These are phyloP conservation scores for Priapulus caudatus DNA, from an alignment of 2,888 invertebrate species.

Conservation along the genomic window DNA sequence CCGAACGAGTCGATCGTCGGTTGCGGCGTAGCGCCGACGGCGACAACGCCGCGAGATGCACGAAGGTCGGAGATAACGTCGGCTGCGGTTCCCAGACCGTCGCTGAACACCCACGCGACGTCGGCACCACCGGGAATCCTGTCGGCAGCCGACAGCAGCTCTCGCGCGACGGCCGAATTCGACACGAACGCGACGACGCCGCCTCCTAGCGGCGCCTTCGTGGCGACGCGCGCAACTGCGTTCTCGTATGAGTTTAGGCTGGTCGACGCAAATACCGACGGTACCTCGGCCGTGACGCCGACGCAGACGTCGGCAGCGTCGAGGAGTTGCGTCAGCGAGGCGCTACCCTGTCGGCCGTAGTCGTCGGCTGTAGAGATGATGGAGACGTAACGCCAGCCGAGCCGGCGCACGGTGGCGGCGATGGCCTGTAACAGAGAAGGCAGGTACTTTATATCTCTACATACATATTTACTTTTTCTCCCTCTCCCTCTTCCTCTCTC, in stretches of 20 bases:
- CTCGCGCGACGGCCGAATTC: not conserved
- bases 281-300: not conserved
- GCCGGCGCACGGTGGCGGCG: not conserved
- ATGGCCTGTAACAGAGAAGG: too few relatives aligned
- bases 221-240: not conserved
- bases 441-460: too few relatives aligned
- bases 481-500: too few relatives aligned
- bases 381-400: not conserved
- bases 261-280: not conserved
- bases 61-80: not conserved
- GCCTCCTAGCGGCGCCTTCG: not conserved
- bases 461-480: too few relatives aligned
- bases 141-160: not conserved
- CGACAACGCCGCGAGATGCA: not conserved
- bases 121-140: not conserved
- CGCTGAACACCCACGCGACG: not conserved
- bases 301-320: not conserved
- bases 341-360: not conserved
- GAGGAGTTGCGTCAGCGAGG: not conserved
- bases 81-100: not conserved
- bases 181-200: constrained; percentile 1
- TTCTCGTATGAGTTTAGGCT: not conserved
- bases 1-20: not conserved
- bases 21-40: not conserved
- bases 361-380: not conserved